Base-by-base conservation (phyloP, 1,140 invertebrate genomes). In the Diabrotica virgifera region DNA sequence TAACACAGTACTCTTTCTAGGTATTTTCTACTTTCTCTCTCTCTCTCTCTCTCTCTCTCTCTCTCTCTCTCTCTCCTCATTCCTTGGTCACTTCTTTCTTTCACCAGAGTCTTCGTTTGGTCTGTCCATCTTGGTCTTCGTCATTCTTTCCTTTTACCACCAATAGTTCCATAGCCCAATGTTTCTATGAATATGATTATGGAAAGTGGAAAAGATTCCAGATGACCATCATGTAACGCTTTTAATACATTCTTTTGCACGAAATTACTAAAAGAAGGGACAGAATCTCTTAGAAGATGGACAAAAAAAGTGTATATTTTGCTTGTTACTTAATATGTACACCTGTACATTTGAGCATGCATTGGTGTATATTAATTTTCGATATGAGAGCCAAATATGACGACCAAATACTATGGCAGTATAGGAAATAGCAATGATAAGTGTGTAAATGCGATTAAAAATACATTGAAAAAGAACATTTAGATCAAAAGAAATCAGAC, bases 241-340 rank as follows among this genome's bases (percentile, higher is more conserved):
- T 96, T 96, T 81, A 97, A 95, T 73, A 98, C 97, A 1, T 99
- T 98, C 80, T 99, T 99, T 76, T 96, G 95, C 77, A 87, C 91
- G 0, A 96, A 94, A 76, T 80, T 98, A 5, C 78, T 89, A 52
- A 86, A 87, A 63, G 83, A 82, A 57, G 93, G 93, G 0, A 88
- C 94, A 69, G 70, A 84, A 0, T 87, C 86, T 5, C 80, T 97
- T 0, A 88, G 87, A 72, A 81, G 95, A 38, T 97, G 95, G 95
- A 97, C 95, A 0, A 86, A 89, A 61, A 95, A 93, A 80, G 85
- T 94, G 35, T 94, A 98, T 79, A 86, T 98, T 58, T 98, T 79
- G 78, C 85, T 3, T 83, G 90, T 71, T 90, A 96, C 74, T 78
- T 96, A 9, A 80, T 98, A 14, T 81, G 97, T 6, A 85, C 98